These are phyloP conservation scores for Agrilus biguttatus DNA, from an alignment of 2,888 invertebrate species.

Conservation along the genomic window DNA sequence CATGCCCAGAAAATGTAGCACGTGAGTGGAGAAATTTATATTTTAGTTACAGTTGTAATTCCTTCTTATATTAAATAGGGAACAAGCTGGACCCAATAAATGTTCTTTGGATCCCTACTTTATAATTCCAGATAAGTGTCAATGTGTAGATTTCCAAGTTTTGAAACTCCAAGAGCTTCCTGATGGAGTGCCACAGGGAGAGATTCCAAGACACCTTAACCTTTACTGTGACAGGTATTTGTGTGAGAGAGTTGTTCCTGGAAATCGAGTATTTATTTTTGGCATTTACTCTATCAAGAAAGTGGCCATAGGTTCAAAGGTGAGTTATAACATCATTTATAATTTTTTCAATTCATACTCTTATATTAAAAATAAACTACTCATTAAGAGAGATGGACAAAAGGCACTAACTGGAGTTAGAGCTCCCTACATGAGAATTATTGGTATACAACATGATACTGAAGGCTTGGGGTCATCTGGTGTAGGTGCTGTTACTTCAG, in stretches of 20 bases:
- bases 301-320: conserved; percentile 45
- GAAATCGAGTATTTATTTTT: conserved; percentile 82
- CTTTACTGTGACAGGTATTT: conserved; percentile 87
- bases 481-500: conserved; percentile 39
- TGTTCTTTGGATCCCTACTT: conserved; percentile 97
- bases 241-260: conserved; percentile 92
- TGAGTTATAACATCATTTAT: conserved; percentile 20
- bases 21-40: conserved; percentile 43
- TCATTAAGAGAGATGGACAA: conserved; percentile 46
- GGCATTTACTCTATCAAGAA: conserved; percentile 97
- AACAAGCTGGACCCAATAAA: conserved; percentile 81
- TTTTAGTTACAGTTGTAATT: not conserved
- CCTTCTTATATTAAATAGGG: conserved; percentile 36
- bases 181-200: conserved; percentile 89
- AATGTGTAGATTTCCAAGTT: conserved; percentile 95
- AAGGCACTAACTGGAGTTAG: conserved; percentile 82
- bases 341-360: not conserved
- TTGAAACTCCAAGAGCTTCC: conserved; percentile 95
- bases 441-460: conserved; percentile 80
- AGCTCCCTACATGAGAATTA: conserved; percentile 84
- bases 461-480: conserved; percentile 56
- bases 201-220: conserved; percentile 92
- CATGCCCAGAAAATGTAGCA: conserved; percentile 86
- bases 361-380: conserved; percentile 1
- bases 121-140: conserved; percentile 94